phyloP scores from a whole-genome alignment of 1,140 invertebrate species.

The Ceratitis capitata region DNA sequence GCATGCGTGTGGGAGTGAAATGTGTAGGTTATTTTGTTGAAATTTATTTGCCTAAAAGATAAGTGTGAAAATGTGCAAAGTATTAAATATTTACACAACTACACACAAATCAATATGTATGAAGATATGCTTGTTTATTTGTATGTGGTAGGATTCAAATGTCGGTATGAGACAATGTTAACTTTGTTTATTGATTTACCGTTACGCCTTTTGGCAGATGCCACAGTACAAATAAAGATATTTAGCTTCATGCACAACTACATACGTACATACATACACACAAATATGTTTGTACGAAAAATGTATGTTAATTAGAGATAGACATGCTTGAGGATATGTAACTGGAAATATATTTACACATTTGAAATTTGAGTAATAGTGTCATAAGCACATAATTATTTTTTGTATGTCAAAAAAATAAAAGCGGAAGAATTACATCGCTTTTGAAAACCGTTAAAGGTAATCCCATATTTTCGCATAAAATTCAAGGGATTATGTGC shows the following conservation, averaged over 20 bases:
- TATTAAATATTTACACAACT: conserved; percentile 25
- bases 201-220: conserved; percentile 15
- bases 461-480: too few relatives aligned
- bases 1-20: background rate
- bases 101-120: too few relatives aligned
- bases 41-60: conserved; percentile 14
- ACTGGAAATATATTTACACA: too few relatives aligned
- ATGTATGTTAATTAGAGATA: too few relatives aligned
- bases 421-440: too few relatives aligned
- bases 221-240: conserved; percentile 5
- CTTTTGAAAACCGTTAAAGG: too few relatives aligned
- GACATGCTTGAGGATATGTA: too few relatives aligned
- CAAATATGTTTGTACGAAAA: background rate
- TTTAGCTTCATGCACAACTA: background rate
- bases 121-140: background rate
- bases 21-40: conserved; percentile 15
- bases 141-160: background rate
- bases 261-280: background rate
- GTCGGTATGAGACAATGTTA: conserved; percentile 8
- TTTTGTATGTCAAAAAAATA: too few relatives aligned
- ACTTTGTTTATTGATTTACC: conserved; percentile 14
- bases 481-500: too few relatives aligned
- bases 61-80: conserved; percentile 30
- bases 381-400: too few relatives aligned
- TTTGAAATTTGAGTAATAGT: too few relatives aligned